These are phyloP conservation scores for Drosophila imparisetae DNA, from an alignment of 2,888 invertebrate genomes.

Conservation along the genomic window DNA sequence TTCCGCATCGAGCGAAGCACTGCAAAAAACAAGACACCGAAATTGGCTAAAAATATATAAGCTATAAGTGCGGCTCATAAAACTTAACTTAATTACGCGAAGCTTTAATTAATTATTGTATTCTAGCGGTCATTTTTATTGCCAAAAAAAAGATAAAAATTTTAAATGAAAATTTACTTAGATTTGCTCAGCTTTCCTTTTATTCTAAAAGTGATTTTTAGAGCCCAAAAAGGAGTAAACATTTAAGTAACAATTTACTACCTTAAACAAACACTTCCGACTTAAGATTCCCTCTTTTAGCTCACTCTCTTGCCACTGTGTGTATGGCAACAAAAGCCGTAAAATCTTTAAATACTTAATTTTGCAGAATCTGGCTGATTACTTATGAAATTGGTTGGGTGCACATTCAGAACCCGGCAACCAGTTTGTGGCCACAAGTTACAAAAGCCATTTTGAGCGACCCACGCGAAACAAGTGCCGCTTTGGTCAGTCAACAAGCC, in stretches of 20 bases:
- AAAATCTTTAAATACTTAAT: constrained; percentile 4
- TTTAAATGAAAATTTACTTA: neutral
- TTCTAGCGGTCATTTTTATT: neutral
- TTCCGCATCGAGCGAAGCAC: constrained; percentile 50
- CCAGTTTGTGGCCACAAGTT: constrained; percentile 21
- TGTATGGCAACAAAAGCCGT: constrained; percentile 4
- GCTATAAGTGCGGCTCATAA: neutral
- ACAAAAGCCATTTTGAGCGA: constrained; percentile 4
- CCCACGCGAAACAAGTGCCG: constrained; percentile 71
- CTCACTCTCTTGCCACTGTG: neutral
- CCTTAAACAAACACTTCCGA: neutral
- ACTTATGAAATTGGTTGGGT: constrained; percentile 20
- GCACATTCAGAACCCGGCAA: constrained; percentile 18
- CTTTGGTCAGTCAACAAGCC: constrained; percentile 53
- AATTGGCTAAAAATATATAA: neutral
- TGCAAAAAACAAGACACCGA: constrained; percentile 2
- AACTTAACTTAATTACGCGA: neutral
- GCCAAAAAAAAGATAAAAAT: neutral
- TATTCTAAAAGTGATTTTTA: neutral
- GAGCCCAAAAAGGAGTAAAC: neutral
- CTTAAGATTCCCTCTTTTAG: neutral
- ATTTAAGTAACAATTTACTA: neutral
- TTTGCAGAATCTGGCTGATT: constrained; percentile 22
- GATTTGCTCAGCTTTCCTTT: neutral
- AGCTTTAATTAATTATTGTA: neutral